Conservation (phyloP, 2,113 vertebrate genomes). For the Neoarius graeffei region DNA sequence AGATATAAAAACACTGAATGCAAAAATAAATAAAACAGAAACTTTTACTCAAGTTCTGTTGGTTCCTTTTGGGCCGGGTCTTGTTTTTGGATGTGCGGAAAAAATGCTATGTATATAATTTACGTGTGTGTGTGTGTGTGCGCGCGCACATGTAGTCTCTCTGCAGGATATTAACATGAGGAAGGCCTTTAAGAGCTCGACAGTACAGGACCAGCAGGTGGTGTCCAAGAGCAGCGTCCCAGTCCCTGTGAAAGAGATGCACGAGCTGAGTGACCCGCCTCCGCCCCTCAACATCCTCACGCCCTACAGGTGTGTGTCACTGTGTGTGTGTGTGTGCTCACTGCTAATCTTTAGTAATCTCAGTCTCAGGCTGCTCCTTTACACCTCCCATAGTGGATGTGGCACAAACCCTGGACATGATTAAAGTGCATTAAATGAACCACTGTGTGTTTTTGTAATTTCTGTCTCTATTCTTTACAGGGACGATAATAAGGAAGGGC, state of each 20-base stretch:
- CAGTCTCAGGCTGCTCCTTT: not conserved
- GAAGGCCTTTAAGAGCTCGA: constrained; percentile 97
- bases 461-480: constrained; percentile 66
- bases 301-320: constrained; percentile 81
- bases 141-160: constrained; percentile 76
- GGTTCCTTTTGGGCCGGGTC: not conserved
- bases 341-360: not conserved
- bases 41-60: not conserved
- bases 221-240: constrained; percentile 95
- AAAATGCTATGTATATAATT: not conserved
- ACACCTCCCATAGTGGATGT: not conserved
- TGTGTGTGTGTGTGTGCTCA: not conserved
- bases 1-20: not conserved
- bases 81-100: not conserved
- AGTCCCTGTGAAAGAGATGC: constrained; percentile 89
- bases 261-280: constrained; percentile 91
- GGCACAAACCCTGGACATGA: not conserved
- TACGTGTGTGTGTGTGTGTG: constrained; percentile 18
- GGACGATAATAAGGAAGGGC: constrained; percentile 94
- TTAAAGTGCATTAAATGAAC: not conserved
- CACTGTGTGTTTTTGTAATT: not conserved
- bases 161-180: constrained; percentile 99
- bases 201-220: constrained; percentile 95
- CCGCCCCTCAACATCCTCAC: constrained; percentile 93
- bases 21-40: not conserved